phyloP scores from a whole-genome alignment of 2,888 invertebrate genomes.

The Tyria jacobaeae region DNA sequence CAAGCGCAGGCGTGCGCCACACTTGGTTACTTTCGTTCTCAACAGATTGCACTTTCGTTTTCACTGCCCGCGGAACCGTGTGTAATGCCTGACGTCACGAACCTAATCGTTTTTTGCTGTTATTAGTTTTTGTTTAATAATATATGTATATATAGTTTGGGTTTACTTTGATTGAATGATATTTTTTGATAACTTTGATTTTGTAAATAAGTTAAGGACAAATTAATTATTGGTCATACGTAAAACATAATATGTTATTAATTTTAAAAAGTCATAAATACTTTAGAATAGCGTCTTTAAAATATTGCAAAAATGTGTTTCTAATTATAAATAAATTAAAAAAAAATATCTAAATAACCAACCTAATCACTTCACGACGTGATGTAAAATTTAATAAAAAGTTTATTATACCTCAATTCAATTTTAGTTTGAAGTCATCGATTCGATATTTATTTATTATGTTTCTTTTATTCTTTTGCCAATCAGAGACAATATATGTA shows the following conservation, averaged over 20 bases:
- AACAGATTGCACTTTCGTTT: constrained; percentile 62
- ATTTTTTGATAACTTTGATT: too few relatives aligned
- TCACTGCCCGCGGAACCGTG: constrained; percentile 47
- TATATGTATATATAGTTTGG: too few relatives aligned
- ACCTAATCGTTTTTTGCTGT: constrained; percentile 12
- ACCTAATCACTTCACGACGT: neutral
- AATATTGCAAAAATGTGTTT: neutral
- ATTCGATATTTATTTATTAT: constrained; percentile 9
- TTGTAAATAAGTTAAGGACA: too few relatives aligned
- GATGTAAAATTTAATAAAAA: neutral
- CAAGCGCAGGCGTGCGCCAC: constrained; percentile 43
- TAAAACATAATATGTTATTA: too few relatives aligned
- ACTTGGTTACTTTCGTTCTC: constrained; percentile 64
- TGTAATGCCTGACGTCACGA: constrained; percentile 45
- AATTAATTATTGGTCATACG: too few relatives aligned
- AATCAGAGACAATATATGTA: constrained; percentile 9
- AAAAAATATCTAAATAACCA: neutral
- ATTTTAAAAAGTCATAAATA: too few relatives aligned
- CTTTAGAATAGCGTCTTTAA: too few relatives aligned
- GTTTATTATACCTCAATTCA: neutral
- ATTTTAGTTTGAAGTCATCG: neutral
- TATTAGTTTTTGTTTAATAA: too few relatives aligned
- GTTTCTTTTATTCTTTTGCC: constrained; percentile 6
- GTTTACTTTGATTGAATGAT: constrained; percentile 16
- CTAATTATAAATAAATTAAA: neutral